Evolutionary conservation across 2,113 vertebrate species (phyloP).

Genomic region (Ammodytes dubius): DNA sequence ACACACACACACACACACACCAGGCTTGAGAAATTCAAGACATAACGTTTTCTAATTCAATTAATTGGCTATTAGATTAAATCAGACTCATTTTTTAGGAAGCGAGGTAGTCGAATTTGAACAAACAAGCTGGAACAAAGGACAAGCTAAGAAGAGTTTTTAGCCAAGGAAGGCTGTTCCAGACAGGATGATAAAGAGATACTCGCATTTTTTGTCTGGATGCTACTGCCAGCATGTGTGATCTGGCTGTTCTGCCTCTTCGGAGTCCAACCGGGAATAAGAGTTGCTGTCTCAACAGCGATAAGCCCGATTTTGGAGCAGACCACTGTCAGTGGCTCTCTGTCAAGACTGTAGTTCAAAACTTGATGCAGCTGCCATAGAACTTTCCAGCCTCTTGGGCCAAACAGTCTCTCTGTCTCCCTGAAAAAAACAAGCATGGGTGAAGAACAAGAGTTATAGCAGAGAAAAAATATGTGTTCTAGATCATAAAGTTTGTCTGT

Average conservation of each 20-base stretch:
- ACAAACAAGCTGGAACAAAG: background rate
- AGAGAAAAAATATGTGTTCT: background rate
- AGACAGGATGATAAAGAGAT: constrained; percentile 57
- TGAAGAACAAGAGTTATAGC: background rate
- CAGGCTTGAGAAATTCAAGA: background rate
- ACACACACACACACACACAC: background rate
- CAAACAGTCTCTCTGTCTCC: background rate
- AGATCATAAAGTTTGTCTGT: background rate
- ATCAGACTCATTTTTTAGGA: background rate
- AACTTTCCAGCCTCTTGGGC: background rate
- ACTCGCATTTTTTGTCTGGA: constrained; percentile 62
- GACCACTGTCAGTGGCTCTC: background rate
- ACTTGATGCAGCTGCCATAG: background rate
- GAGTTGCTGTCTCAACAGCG: constrained; percentile 6
- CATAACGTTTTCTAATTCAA: background rate
- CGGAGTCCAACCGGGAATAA: constrained; percentile 29
- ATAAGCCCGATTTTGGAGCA: constrained; percentile 4
- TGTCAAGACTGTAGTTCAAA: constrained; percentile 12
- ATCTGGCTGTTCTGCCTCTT: constrained; percentile 62
- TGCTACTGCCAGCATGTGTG: constrained; percentile 59
- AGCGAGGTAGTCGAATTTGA: constrained; percentile 1
- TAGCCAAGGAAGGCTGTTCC: background rate
- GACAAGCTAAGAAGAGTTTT: background rate
- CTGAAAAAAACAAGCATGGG: background rate
- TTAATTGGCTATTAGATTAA: no score